Evolutionary conservation across 37 sponge, comb jelly and placozoan species (phyloP), one percentile per base, ranked within the genome.

Genomic region (Theonella swinhoei): DNA sequence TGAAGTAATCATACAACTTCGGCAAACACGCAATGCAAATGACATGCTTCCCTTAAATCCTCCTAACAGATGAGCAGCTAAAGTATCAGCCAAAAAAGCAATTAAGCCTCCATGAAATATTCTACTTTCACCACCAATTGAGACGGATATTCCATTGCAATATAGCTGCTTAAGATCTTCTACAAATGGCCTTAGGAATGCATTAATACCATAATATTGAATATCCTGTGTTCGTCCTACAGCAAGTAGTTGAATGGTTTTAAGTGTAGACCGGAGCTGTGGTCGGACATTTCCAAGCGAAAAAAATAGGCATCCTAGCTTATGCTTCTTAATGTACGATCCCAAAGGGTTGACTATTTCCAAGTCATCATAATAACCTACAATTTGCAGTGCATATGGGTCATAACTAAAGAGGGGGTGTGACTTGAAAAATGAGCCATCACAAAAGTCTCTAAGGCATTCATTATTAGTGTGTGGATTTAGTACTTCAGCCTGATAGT

Each of bases 331-430:
- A 17, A 76, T 39, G 34, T 85, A 77, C 0, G 78, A 85, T 3
- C 85, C 71, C 30, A 85, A 70, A 1, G 87, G 87, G 74, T 86
- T 86, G n/a, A 61, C 79, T 54, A 86, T 80, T 43, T 86, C 87
- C 26, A 86, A 37, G 74, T 87, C 88, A 87, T 87, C 81, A 26
- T 74, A 87, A 67, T 80, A 87, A 9, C 66, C 81, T 37, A 87
- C 73, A 14, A 87, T 60, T 62, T 85, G 85, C 32, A 85, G 68
- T 14, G 70, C 78, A 47, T 29, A 64, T 7, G 29, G 75, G 43
- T 83, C 84, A 35, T 65, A 38, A 39, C 75, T 64, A 34, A 83
- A 83, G 40, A 83, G 32, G 9, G 76, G 76, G 36, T 83, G 84
- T 14, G 66, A 38, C 64, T 47, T 75, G 32, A 39, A 74, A 19